Percentiles rank a stretch among this genome's conserved stretches.
These are phyloP conservation scores for Oreohelix idahoensis DNA, from an alignment of 1,140 invertebrate species.

Conservation along the genomic window DNA sequence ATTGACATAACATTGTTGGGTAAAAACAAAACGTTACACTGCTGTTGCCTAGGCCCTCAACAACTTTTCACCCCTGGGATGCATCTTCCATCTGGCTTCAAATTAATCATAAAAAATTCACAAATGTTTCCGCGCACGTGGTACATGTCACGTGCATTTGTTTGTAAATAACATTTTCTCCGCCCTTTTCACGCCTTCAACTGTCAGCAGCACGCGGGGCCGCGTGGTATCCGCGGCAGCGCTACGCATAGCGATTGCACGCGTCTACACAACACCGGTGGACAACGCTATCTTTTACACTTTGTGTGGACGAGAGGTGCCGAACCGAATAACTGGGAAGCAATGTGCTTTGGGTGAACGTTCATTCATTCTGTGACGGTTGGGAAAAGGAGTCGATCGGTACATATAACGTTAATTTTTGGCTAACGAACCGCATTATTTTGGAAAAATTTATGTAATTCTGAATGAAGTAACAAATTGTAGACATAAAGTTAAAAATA, in stretches of 20 bases:
- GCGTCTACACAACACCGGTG: neutral
- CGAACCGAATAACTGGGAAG: no score
- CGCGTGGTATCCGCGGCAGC: neutral
- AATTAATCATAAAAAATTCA: no score
- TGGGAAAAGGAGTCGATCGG: neutral
- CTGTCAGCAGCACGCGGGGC: neutral
- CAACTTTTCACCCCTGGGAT: no score
- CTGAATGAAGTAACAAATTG: neutral
- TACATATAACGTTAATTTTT: neutral
- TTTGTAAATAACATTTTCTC: neutral
- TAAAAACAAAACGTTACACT: no score
- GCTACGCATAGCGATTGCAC: neutral
- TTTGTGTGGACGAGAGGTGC: neutral
- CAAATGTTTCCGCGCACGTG: no score
- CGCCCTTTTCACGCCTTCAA: neutral
- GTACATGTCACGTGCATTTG: slow-evolving; percentile 1
- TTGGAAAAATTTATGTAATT: neutral
- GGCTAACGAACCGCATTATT: neutral
- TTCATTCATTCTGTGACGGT: neutral
- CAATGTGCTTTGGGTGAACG: neutral
- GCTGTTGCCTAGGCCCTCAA: no score
- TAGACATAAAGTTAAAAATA: neutral
- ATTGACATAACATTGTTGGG: no score
- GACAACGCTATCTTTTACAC: neutral
- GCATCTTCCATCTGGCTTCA: no score